Conservation (phyloP, 2,113 vertebrate species). For the Poeciliopsis retropinna region DNA sequence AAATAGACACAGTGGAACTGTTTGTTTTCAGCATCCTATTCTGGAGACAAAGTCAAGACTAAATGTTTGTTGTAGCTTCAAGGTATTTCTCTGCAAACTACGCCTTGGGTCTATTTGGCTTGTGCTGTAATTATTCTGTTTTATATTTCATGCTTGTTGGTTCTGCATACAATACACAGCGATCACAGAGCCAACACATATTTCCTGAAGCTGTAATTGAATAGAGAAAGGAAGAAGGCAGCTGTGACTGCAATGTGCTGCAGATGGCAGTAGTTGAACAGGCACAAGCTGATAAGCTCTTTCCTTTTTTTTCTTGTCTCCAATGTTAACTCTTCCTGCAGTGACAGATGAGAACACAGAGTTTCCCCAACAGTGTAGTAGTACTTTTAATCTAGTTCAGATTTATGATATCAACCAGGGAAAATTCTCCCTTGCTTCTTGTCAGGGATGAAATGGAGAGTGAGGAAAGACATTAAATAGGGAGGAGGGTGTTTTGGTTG, state of each 20-base stretch:
- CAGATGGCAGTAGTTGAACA: constrained; percentile 81
- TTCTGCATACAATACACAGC: constrained; percentile 58
- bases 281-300: constrained; percentile 24
- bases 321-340: constrained; percentile 58
- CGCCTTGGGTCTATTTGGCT: constrained; percentile 56
- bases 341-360: constrained; percentile 71
- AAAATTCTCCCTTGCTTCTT: constrained; percentile 64
- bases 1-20: constrained; percentile 63
- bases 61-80: constrained; percentile 50
- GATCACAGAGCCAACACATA: constrained; percentile 56
- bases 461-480: constrained; percentile 70
- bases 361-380: constrained; percentile 59
- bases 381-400: constrained; percentile 73
- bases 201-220: constrained; percentile 58
- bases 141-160: constrained; percentile 69
- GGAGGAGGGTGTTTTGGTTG: constrained; percentile 57
- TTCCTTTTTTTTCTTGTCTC: constrained; percentile 6
- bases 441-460: constrained; percentile 69
- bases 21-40: constrained; percentile 50
- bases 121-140: constrained; percentile 65
- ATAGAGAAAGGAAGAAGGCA: constrained; percentile 15
- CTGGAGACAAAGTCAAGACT: constrained; percentile 56
- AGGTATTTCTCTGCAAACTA: constrained; percentile 53
- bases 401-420: constrained; percentile 76
- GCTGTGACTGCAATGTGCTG: constrained; percentile 57